Evolutionary conservation across 2,797 vertebrate genomes (phyloP).

Genomic region (Notolepis coatsorum): DNA sequence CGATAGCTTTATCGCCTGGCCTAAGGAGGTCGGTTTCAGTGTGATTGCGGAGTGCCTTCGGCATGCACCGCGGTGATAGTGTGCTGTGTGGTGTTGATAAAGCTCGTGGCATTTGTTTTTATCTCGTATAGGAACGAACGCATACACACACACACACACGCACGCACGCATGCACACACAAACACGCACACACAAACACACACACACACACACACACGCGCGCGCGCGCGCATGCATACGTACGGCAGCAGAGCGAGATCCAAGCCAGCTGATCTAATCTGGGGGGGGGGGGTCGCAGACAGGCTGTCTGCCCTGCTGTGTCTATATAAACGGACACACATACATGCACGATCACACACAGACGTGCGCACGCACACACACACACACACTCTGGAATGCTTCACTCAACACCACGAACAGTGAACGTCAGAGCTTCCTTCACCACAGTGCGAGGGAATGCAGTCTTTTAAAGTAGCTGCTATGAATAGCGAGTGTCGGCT

Average conservation of each 20-base stretch:
- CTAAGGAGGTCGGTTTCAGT: background rate
- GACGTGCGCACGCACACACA: background rate
- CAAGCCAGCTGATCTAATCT: constrained; percentile 71
- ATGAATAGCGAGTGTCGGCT: constrained; percentile 40
- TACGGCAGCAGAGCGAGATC: constrained; percentile 34
- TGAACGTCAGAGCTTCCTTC: constrained; percentile 53
- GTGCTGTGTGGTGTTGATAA: background rate
- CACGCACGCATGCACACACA: constrained; percentile 4
- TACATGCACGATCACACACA: background rate
- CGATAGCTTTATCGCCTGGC: background rate
- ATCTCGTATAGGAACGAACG: background rate
- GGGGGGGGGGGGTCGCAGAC: constrained; percentile 66
- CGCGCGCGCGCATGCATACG: constrained; percentile 7
- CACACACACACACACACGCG: background rate
- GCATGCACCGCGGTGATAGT: background rate
- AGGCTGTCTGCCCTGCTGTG: constrained; percentile 69
- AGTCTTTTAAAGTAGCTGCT: constrained; percentile 43
- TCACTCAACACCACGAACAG: constrained; percentile 59
- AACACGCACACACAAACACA: background rate
- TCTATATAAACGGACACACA: constrained; percentile 42
- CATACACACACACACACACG: background rate
- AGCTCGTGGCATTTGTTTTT: constrained; percentile 21
- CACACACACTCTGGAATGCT: constrained; percentile 60
- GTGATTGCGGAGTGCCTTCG: background rate
- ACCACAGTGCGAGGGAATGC: constrained; percentile 49